Evolutionary conservation across 64 coral and sea anemone genomes (phyloP), one percentile per base, ranked within the genome.

Genomic region (Pocillopora damicornis): DNA sequence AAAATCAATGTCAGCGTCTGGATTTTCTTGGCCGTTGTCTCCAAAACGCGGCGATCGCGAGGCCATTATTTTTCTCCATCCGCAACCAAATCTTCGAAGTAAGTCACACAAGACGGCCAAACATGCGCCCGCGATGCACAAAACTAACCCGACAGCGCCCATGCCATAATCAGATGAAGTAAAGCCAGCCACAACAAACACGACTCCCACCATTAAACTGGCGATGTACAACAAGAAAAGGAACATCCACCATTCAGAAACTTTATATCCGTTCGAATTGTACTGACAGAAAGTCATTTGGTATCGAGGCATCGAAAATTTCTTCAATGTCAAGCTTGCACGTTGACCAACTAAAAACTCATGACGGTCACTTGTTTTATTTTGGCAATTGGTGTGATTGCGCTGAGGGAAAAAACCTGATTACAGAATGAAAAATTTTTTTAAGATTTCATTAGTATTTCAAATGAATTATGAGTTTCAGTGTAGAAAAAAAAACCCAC

Each of bases 61-160:
- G 20, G 22, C 35, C 2, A 73, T 30, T 51, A 51, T 7, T 51
- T 85, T 85, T 23, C 22, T 85, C 81, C 81, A 85, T 0, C 81
- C 81, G 5, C 63, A 71, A 11, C 81, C 81, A 25, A 67, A 73
- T 25, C 81, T 37, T 1, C 81, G 81, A 22, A 85, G 35, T 5
- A 85, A 10, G 64, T 85, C 81, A 73, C 81, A 71, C 2, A 85
- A 36, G 5, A 85, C 17, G 9, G 81, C 81, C 81, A 85, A 73
- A 23, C 81, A 72, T 85, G 81, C 81, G 81, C 81, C 81, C 56
- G 68, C 81, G 81, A 85, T 85, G 4, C 69, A 63, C 7, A 72
- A 65, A 73, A 71, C 64, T 11, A 85, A 63, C 11, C 81, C 81
- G 81, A 85, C 81, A 85, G 81, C 81, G 81, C 63, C 63, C 81